These are phyloP conservation scores for Platycnemis pennipes DNA, from an alignment of 2,888 invertebrate species.

Conservation along the genomic window DNA sequence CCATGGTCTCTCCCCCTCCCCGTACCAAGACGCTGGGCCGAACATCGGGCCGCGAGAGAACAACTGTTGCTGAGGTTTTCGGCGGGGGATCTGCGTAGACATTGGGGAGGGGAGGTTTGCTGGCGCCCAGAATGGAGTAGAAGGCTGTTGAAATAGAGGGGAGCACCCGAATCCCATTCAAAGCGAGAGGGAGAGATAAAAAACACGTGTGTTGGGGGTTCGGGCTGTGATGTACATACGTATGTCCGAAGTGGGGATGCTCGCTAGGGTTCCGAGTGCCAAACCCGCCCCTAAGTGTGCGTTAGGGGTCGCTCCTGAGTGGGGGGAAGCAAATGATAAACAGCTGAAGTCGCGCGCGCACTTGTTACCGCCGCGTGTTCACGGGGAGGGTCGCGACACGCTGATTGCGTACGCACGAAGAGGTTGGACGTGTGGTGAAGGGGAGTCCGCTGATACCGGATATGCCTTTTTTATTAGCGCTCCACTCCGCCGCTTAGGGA, in stretches of 20 bases:
- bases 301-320: background rate
- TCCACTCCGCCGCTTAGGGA: background rate
- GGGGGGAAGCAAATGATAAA: conserved; percentile 16
- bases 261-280: background rate
- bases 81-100: background rate
- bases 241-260: too few relatives aligned
- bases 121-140: background rate
- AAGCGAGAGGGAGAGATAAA: background rate
- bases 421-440: background rate
- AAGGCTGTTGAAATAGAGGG: background rate
- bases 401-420: background rate
- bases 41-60: conserved; percentile 2
- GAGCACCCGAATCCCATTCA: background rate
- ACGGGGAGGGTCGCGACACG: background rate
- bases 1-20: background rate
- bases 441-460: background rate
- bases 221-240: background rate
- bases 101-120: background rate
- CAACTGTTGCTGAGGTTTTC: background rate
- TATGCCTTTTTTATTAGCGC: background rate
- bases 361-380: background rate
- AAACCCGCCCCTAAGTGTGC: background rate
- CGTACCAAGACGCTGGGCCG: background rate
- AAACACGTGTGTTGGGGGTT: background rate
- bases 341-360: conserved; percentile 4